Evolutionary conservation across 2,888 invertebrate genomes (phyloP).

Genomic region (Cerastis leucographa): DNA sequence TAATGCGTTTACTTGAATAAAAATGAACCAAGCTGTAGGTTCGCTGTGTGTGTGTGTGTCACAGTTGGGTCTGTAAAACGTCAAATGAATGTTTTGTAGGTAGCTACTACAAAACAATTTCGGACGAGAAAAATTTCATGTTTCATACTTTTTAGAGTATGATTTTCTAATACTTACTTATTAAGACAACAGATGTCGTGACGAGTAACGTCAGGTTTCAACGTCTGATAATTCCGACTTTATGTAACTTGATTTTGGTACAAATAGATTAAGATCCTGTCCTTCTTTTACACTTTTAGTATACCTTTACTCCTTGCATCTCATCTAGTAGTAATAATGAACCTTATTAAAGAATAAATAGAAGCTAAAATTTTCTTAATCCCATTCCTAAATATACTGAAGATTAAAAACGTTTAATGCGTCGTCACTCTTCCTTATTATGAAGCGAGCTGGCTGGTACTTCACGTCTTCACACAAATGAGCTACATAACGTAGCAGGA

Average conservation of each 20-base stretch:
- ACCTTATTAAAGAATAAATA: background rate
- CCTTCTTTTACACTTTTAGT: background rate
- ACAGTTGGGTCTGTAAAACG: too few species aligned
- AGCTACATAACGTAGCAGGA: conserved; percentile 29
- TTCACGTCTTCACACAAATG: conserved; percentile 40
- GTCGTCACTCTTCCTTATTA: conserved; percentile 41
- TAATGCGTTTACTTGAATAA: too few species aligned
- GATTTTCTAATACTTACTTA: too few species aligned
- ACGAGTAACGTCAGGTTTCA: too few species aligned
- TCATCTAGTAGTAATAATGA: background rate
- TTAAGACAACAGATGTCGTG: background rate
- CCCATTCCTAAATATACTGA: background rate
- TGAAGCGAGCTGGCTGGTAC: conserved; percentile 2
- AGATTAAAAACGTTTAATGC: conserved; percentile 41
- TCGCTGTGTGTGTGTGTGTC: too few species aligned
- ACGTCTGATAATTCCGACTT: background rate
- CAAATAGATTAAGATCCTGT: background rate
- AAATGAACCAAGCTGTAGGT: too few species aligned
- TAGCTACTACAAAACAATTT: too few species aligned
- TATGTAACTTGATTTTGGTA: background rate
- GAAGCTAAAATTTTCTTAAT: background rate
- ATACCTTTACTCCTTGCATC: background rate
- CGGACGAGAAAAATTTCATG: too few species aligned
- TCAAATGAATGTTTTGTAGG: too few species aligned
- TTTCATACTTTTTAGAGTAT: too few species aligned